Percentiles rank a stretch among this genome's conserved stretches.
phyloP scores from a whole-genome alignment of 2,888 invertebrate genomes.

The Agapostemon virescens region DNA sequence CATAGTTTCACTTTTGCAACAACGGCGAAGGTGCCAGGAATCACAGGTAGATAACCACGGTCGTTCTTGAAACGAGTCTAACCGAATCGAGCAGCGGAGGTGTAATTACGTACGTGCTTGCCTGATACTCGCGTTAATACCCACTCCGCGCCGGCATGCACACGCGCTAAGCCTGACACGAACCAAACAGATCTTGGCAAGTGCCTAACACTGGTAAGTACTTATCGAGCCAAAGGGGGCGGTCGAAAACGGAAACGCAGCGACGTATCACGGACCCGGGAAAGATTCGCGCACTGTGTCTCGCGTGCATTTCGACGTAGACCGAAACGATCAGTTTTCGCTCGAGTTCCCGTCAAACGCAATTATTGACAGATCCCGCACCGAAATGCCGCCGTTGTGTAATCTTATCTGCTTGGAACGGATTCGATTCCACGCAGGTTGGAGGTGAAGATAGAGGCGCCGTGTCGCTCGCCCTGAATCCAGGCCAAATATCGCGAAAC shows the following conservation, averaged over 20 bases:
- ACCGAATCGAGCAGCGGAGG: slow-evolving; percentile 42
- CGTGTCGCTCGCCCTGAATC: neutral
- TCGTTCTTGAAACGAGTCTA: slow-evolving; percentile 12
- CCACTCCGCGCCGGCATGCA: neutral
- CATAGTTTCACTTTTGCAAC: neutral
- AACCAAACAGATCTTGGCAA: slow-evolving; percentile 27
- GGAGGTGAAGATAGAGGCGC: neutral
- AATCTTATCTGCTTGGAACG: slow-evolving; percentile 34
- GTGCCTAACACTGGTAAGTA: slow-evolving; percentile 25
- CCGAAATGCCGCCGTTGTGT: slow-evolving; percentile 9
- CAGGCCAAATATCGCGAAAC: slow-evolving; percentile 15
- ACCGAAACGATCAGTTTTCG: slow-evolving; percentile 26
- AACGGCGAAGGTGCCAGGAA: slow-evolving; percentile 6
- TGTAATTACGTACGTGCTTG: slow-evolving; percentile 41
- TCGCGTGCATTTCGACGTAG: neutral
- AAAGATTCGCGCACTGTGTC: slow-evolving; percentile 21
- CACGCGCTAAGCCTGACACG: slow-evolving; percentile 13
- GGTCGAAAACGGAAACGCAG: neutral
- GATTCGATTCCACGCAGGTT: slow-evolving; percentile 20
- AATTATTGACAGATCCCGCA: slow-evolving; percentile 41
- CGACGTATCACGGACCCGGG: neutral
- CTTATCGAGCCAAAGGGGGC: slow-evolving; percentile 2
- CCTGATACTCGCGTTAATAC: slow-evolving; percentile 38
- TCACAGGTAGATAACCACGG: slow-evolving; percentile 15
- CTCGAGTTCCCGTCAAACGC: slow-evolving; percentile 26